Evolutionary conservation across 2,888 invertebrate species (phyloP), one percentile per base, ranked within the genome.

Genomic region (Tetranychus truncatus): DNA sequence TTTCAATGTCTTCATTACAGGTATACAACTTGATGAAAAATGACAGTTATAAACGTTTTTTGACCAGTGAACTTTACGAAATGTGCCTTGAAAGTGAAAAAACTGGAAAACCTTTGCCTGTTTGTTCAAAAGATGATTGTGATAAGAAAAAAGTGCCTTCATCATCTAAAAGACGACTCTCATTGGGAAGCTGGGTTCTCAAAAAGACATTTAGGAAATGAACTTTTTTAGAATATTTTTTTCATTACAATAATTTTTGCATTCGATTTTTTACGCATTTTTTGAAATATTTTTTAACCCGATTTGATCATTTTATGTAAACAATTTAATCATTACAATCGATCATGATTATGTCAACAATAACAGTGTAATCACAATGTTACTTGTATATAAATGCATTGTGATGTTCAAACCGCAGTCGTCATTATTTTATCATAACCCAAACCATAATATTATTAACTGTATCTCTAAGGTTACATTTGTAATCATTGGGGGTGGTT

Each of bases 21-120:
- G 69, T 69, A 5, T 69, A 69, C 21, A 69, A 69, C 20, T 24
- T 69, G 20, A 69, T 69, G 69, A 69, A 69, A 69, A 69, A 69
- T 69, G 69, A 69, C 69, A 69, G 69, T 69, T 69, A 69, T 69
- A 69, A 69, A 69, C 69, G 69, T 11, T 69, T 69, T 69, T 21
- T 69, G 8, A 69, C 20, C 11, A 24, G 21, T 69, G 69, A 69
- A 24, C 69, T 69, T 6, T 69, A 24, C 34, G 69, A 69, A 20
- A 69, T 24, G 69, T 69, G 69, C 69, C 34, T 69, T 9, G 69
- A 69, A 69, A 69, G 69, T 69, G 69, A 69, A 21, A 69, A 69
- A 21, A 69, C 69, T 69, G 69, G 69, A 24, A 69, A 69, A 69
- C 69, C 69, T 20, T 21, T 69, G 18, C 69, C 69, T 21, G 69